Base-by-base conservation (phyloP, 2,888 invertebrate species). In the Eustalomyia histrio region DNA sequence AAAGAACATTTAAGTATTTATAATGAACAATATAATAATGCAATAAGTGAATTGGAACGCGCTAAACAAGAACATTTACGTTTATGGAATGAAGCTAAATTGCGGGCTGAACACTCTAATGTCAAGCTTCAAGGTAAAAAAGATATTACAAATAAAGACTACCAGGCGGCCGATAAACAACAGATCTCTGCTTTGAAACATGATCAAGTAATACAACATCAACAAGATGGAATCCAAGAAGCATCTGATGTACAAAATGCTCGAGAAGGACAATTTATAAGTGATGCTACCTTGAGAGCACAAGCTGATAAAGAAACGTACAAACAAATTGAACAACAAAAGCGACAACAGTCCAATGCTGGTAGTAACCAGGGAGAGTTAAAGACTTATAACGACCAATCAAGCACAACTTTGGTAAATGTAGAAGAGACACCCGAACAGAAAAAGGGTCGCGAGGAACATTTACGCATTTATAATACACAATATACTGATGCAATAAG, bases 51-150 rank as follows among this genome's bases (percentile, higher is more conserved):
- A 35, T 85, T 87, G 5, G 58, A 84, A 61, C 83, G 83, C 8
- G 87, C 88, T 0, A 85, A 87, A 4, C 85, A 88, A 52, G 86
- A 88, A 24, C 88, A 88, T 64, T 81, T 87, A 17, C 86, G 84
- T 18, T 18, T 84, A 12, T 83, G 83, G 82, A 82, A 84, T 21
- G 87, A 86, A 63, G 86, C 86, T 16, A 82, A 88, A 69, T 21
- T 81, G 63, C 58, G 79, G 39, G 55, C 79, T 5, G 74, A 83
- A 60, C 29, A 82, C 47, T 60, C 78, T 53, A 69, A 47, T 47
- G 55, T 73, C 67, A 75, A 14, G 21, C 63, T 21, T 69, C 16
- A 29, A 1, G n/a, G 10, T 2, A 17, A 18, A 24, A 8, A 10
- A 29, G 18, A 2, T 12, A 39, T 14, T 2, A 7, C 52, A 24